Percentiles rank a stretch among this genome's conserved stretches.
These are phyloP conservation scores for Dromaius novaehollandiae DNA, from an alignment of 2,113 vertebrate genomes.

Conservation along the genomic window DNA sequence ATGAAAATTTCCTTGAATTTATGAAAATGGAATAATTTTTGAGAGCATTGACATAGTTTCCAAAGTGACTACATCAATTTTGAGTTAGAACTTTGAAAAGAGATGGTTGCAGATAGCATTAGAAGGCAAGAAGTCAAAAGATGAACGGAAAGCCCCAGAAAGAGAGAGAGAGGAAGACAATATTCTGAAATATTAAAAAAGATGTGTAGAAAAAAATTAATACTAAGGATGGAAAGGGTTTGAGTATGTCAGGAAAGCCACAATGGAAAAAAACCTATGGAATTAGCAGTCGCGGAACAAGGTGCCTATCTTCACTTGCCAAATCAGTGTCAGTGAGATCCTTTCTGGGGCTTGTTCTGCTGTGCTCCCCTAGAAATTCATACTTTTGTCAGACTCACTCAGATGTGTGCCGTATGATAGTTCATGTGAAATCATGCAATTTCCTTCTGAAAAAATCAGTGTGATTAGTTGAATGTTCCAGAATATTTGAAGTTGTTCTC, in stretches of 20 bases:
- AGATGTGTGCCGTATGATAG: neutral
- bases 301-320: neutral
- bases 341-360: neutral
- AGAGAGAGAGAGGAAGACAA: neutral
- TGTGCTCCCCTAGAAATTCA: neutral
- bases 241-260: neutral
- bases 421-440: neutral
- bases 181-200: neutral
- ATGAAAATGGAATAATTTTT: neutral
- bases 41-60: neutral
- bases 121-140: neutral
- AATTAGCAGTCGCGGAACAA: neutral
- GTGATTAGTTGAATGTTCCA: neutral
- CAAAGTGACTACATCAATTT: neutral
- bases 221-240: neutral
- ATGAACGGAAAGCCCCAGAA: neutral
- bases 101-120: neutral
- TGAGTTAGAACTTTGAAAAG: neutral
- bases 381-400: neutral
- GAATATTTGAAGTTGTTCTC: neutral
- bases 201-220: neutral
- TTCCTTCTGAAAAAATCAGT: neutral
- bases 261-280: neutral
- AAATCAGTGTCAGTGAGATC: neutral
- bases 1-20: neutral